Evolutionary conservation across 1,140 invertebrate species (phyloP).

Genomic region (Argopecten irradians): DNA sequence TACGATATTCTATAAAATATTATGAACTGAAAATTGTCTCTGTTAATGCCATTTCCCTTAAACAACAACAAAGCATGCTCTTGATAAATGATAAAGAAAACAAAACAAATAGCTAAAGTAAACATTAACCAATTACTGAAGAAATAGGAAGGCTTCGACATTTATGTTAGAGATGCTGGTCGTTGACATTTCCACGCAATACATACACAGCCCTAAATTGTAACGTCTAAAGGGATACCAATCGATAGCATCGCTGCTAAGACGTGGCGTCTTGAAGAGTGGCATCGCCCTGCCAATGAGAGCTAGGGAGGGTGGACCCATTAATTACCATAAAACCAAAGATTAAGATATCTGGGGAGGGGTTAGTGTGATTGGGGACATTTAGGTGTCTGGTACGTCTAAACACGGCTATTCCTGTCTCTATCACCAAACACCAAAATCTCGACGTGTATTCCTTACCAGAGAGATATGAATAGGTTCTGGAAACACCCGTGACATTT

Average conservation of each 20-base stretch:
- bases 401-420: background rate
- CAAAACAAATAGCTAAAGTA: background rate
- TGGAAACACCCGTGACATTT: background rate
- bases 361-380: slow-evolving; percentile 3
- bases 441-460: background rate
- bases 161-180: background rate
- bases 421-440: background rate
- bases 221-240: background rate
- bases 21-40: too few species aligned
- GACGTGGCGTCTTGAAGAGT: background rate
- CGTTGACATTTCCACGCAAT: background rate
- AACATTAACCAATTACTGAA: background rate
- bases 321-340: slow-evolving; percentile 4
- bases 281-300: background rate
- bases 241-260: background rate
- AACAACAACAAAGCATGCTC: too few species aligned
- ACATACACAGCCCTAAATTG: background rate
- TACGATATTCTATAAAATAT: too few species aligned
- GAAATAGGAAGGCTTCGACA: background rate
- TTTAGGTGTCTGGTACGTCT: background rate
- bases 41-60: too few species aligned
- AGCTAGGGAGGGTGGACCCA: background rate
- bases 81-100: background rate
- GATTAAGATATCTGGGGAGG: slow-evolving; percentile 5
- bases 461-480: background rate